phyloP scores from a whole-genome alignment of 92 coral and sea anemone species.

The Paramuricea clavata region DNA sequence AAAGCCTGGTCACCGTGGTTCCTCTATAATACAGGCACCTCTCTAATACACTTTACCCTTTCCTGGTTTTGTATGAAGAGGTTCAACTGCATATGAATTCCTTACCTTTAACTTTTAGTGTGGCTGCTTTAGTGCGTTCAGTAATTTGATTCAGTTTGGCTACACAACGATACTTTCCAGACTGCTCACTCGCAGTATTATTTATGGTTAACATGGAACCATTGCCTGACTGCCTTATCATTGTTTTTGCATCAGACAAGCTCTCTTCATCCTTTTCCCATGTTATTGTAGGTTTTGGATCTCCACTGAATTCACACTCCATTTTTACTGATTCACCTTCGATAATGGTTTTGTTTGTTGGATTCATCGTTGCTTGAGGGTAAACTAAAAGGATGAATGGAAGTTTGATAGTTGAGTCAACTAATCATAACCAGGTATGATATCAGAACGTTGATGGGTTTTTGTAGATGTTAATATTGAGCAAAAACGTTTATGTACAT shows the following conservation, averaged over 20 bases:
- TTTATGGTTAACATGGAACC: conserved; percentile 67
- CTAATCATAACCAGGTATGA: no score
- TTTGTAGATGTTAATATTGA: no score
- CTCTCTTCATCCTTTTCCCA: conserved; percentile 67
- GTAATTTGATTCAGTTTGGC: conserved; percentile 55
- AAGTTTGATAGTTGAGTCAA: no score
- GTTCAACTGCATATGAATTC: background rate
- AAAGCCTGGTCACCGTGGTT: no score
- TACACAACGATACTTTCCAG: conserved; percentile 71
- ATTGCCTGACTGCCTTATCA: background rate
- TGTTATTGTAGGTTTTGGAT: conserved; percentile 63
- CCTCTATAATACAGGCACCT: no score
- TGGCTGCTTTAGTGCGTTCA: conserved; percentile 59
- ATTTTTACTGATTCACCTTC: conserved; percentile 67
- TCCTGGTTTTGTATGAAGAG: no score
- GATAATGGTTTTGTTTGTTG: conserved; percentile 48
- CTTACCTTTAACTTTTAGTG: conserved; percentile 77
- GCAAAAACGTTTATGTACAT: no score
- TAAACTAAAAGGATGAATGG: conserved; percentile 53
- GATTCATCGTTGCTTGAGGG: conserved; percentile 68
- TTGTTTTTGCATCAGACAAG: conserved; percentile 13
- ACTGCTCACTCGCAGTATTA: conserved; percentile 30
- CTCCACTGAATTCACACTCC: conserved; percentile 69
- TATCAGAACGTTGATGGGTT: no score
- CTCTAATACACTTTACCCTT: no score